A percentile compares a stretch with the other conserved stretches of the same genome.
Evolutionary conservation across 2,797 vertebrate genomes (phyloP).

Genomic region (Sebastes miniatus): DNA sequence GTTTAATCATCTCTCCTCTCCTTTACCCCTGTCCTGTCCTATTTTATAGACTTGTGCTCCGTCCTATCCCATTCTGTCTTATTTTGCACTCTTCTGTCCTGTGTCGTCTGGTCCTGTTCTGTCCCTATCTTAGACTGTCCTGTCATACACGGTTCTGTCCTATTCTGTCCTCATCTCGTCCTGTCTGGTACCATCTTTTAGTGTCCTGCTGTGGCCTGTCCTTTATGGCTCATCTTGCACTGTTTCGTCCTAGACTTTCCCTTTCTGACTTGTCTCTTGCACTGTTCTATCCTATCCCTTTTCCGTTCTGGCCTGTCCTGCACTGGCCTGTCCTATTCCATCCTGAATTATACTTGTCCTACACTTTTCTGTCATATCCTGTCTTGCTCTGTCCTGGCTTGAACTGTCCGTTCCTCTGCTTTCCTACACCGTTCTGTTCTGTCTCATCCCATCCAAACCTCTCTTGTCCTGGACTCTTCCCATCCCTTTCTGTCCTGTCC

Average conservation of each 20-base stretch:
- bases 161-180: background rate
- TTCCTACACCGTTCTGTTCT: background rate
- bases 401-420: background rate
- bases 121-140: background rate
- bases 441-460: background rate
- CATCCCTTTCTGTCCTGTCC: background rate
- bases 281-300: background rate
- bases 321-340: background rate
- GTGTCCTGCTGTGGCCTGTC: background rate
- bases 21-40: background rate
- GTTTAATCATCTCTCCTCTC: background rate
- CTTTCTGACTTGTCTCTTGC: background rate
- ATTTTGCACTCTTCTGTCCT: background rate
- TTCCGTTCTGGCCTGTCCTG: background rate
- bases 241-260: background rate
- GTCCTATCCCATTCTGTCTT: background rate
- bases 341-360: background rate
- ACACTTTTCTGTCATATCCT: background rate
- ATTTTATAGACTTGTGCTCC: background rate
- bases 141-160: background rate
- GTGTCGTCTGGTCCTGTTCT: too few relatives aligned
- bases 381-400: background rate
- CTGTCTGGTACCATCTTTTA: background rate
- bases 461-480: background rate
- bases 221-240: background rate